A percentile compares a stretch with the other conserved stretches of the same genome.
phyloP scores from a whole-genome alignment of 1,140 invertebrate species.

The Drosophila orosa region DNA sequence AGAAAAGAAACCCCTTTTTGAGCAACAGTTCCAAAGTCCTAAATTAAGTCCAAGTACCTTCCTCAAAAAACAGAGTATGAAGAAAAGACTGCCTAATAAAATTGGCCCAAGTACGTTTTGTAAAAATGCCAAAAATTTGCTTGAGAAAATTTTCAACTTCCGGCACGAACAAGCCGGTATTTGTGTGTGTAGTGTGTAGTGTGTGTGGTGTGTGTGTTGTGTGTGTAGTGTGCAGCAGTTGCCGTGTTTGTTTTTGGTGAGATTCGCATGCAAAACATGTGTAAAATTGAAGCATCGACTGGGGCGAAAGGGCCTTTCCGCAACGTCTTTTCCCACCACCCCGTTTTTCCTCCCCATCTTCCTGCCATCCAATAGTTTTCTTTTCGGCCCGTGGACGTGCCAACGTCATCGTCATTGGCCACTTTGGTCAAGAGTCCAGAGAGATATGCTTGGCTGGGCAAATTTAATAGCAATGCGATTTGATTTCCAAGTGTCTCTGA shows the following conservation, averaged over 20 bases:
- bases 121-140: slow-evolving; percentile 78
- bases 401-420: slow-evolving; percentile 45
- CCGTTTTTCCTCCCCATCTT: neutral
- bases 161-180: slow-evolving; percentile 54
- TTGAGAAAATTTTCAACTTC: slow-evolving; percentile 71
- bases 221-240: slow-evolving; percentile 19
- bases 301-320: slow-evolving; percentile 21
- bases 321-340: neutral
- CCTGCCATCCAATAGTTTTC: neutral
- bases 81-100: slow-evolving; percentile 58
- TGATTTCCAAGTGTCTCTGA: slow-evolving; percentile 53
- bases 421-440: slow-evolving; percentile 31
- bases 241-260: slow-evolving; percentile 56
- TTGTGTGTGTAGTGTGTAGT: slow-evolving; percentile 5
- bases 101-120: slow-evolving; percentile 73
- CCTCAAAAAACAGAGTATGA: neutral
- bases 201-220: slow-evolving; percentile 14
- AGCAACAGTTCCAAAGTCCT: neutral
- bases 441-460: slow-evolving; percentile 62
- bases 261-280: slow-evolving; percentile 78
- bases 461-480: slow-evolving; percentile 73
- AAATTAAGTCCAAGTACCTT: neutral
- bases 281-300: slow-evolving; percentile 72
- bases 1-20: neutral
- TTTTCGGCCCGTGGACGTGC: slow-evolving; percentile 44